Base-by-base conservation (phyloP, 92 coral and sea anemone genomes). In the Porites divaricata region DNA sequence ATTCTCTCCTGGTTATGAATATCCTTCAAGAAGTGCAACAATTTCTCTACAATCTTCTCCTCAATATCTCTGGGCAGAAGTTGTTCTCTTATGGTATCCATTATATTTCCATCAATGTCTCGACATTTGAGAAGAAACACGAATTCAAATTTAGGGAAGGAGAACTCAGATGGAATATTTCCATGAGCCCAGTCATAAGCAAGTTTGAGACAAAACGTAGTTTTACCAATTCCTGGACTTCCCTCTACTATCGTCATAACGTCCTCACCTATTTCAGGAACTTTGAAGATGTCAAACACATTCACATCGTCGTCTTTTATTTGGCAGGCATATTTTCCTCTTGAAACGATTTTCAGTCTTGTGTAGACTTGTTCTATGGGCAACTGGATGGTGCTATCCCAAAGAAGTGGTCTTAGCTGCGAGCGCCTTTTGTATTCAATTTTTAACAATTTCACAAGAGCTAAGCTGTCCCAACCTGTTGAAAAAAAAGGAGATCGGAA, bases 271-370 rank as follows among this genome's bases (percentile, higher is more conserved):
- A 9, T 54, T 54, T 54, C 15, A 54, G 9, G 70, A 2, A 41
- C 26, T 2, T n/a, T 22, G 23, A 65, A 65, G 28, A 65, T 21
- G 1, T 21, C 45, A 2, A 3, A n/a, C 25, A 65, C 4, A 16
- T 65, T 22, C 28, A 65, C 70, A 9, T 65, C 45, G 13, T 65
- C 23, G 22, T 20, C 25, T 64, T 19, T 28, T 6, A 20, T 10
- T 1, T 22, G 24, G 69, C 20, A 1, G 69, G 4, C 28, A 6
- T 28, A 8, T 64, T 64, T 64, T 64, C 69, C 28, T 64, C 69
- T 64, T n/a, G 69, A 64, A 64, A 64, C 69, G 6, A 64, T 64
- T 64, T 64, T 64, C 69, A 64, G 24, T 64, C 69, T 64, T 20
- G 69, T 64, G 69, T 19, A 64, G 22, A 64, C 69, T 9, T 64